Evolutionary conservation across 2,888 invertebrate species (phyloP).

Genomic region (Coelinius sp.): DNA sequence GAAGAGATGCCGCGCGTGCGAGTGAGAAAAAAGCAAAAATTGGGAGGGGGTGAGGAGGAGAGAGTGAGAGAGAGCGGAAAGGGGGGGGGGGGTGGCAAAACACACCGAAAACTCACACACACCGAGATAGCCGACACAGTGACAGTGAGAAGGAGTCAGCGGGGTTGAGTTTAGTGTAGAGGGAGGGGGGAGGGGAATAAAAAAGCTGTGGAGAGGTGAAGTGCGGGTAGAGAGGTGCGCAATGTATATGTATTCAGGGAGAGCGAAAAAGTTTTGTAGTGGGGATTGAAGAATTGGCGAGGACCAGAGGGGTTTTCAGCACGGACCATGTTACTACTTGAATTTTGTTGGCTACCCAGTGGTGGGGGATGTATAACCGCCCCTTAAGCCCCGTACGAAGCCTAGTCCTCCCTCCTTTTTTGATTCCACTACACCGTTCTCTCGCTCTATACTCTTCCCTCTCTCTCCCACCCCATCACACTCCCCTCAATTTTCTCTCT

Average conservation of each 20-base stretch:
- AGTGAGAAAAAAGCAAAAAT: conserved; percentile 56
- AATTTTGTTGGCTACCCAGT: conserved; percentile 29
- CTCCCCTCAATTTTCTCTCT: conserved; percentile 41
- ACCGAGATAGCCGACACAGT: conserved; percentile 39
- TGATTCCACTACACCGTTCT: conserved; percentile 41
- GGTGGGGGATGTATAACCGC: conserved; percentile 49
- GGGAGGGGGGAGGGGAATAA: conserved; percentile 43
- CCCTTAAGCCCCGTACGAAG: conserved; percentile 47
- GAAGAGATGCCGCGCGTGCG: conserved; percentile 52
- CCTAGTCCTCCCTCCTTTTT: conserved; percentile 47
- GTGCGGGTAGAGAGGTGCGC: conserved; percentile 9
- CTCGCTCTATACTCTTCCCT: conserved; percentile 45
- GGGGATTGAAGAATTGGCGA: conserved; percentile 59
- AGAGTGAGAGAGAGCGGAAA: conserved; percentile 55
- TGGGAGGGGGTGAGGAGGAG: conserved; percentile 50
- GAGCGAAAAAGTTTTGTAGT: conserved; percentile 42
- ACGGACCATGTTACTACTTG: conserved; percentile 27
- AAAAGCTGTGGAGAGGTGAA: conserved; percentile 40
- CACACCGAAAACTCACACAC: conserved; percentile 40
- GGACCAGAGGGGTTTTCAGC: conserved; percentile 57
- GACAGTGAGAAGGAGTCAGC: conserved; percentile 35
- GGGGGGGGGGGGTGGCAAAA: conserved; percentile 43
- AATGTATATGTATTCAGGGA: conserved; percentile 36
- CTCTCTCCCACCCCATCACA: conserved; percentile 44
- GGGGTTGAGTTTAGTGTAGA: conserved; percentile 45